Evolutionary conservation across 2,797 vertebrate genomes (phyloP).

Genomic region (Spinus pinus): DNA sequence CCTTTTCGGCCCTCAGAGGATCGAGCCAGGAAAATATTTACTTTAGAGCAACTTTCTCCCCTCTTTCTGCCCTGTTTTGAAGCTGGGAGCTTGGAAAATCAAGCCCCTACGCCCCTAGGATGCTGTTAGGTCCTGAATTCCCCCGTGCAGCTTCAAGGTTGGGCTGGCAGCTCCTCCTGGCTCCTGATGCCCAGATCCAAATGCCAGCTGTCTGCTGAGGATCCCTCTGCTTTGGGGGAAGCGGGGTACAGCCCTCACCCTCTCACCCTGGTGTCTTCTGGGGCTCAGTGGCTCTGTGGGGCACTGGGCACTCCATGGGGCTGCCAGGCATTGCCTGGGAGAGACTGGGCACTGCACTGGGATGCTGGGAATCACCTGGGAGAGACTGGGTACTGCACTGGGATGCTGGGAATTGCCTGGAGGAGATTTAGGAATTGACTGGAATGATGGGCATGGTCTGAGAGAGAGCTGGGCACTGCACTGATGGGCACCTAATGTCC

Average conservation of each 20-base stretch:
- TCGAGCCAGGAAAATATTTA: rapidly evolving
- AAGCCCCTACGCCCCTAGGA: background rate
- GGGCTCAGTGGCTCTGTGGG: background rate
- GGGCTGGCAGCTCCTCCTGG: background rate
- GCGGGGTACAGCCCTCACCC: background rate
- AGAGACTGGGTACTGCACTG: background rate
- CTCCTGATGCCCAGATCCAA: background rate
- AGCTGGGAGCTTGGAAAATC: background rate
- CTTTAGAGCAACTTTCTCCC: background rate
- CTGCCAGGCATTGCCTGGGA: background rate
- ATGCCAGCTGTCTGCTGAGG: background rate
- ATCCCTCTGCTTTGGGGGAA: background rate
- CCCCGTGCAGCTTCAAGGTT: background rate
- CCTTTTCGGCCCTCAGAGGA: background rate
- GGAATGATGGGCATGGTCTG: background rate
- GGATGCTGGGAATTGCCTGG: background rate
- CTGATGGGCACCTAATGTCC: rapidly evolving
- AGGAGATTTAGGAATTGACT: too few species aligned
- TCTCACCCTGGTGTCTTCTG: background rate
- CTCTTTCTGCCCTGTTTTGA: background rate
- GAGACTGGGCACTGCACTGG: rapidly evolving
- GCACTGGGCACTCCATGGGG: rapidly evolving
- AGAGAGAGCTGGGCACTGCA: background rate
- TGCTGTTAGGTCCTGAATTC: background rate
- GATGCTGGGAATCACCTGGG: too few species aligned